Conservation (phyloP, 2,888 invertebrate genomes). For the Rhodophaea formosa region DNA sequence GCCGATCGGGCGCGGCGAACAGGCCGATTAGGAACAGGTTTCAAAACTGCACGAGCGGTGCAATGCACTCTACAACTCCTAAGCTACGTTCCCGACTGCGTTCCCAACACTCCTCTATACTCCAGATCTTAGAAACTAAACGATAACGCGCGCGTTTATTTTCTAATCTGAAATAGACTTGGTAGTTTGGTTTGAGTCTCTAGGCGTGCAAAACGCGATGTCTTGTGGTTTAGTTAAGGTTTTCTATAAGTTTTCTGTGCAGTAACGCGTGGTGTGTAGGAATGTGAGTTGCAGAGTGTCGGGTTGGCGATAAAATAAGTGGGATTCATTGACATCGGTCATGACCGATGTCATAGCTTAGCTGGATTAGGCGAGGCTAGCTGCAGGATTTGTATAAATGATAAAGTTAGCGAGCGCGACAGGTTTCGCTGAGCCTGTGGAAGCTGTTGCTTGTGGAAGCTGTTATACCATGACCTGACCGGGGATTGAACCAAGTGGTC, state of each 20-base stretch:
- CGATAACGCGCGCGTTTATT: conserved; percentile 42
- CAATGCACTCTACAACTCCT: conserved; percentile 60
- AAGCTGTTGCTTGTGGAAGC: background rate
- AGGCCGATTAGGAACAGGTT: conserved; percentile 75
- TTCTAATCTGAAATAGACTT: conserved; percentile 31
- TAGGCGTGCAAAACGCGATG: conserved; percentile 39
- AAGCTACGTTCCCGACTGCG: conserved; percentile 39
- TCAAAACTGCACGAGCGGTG: conserved; percentile 48
- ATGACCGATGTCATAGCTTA: conserved; percentile 57
- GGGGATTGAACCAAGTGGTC: no score
- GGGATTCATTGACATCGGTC: conserved; percentile 71
- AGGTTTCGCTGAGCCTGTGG: conserved; percentile 1
- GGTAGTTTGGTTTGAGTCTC: conserved; percentile 32
- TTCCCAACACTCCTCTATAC: conserved; percentile 38
- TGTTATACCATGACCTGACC: no score
- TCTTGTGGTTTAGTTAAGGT: conserved; percentile 38
- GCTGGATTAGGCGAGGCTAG: conserved; percentile 51
- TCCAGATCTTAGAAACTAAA: conserved; percentile 37
- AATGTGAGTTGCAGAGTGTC: conserved; percentile 40
- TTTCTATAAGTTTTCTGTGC: conserved; percentile 33
- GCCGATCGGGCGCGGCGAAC: conserved; percentile 60
- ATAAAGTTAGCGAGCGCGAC: background rate
- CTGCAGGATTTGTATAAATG: conserved; percentile 28
- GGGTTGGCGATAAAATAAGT: conserved; percentile 60
- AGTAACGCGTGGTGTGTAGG: conserved; percentile 38